These are phyloP conservation scores for Salvelinus sp. DNA, from an alignment of 2,113 vertebrate genomes.

Conservation along the genomic window DNA sequence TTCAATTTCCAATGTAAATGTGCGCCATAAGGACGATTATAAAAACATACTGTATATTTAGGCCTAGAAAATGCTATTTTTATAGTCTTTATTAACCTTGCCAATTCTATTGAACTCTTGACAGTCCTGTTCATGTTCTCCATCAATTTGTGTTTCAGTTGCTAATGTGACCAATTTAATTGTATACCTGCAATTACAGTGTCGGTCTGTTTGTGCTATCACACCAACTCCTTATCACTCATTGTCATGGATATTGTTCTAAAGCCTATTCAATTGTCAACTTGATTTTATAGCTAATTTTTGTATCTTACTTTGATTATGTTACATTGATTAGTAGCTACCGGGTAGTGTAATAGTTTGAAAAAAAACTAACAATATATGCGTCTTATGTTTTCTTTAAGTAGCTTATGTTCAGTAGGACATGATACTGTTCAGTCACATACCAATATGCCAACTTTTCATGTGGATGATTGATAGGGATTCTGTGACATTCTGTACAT, in stretches of 20 bases:
- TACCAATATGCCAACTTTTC: conserved; percentile 58
- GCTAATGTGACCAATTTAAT: no score
- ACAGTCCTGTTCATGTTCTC: background rate
- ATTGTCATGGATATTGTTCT: no score
- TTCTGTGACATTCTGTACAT: conserved; percentile 71
- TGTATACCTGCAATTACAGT: no score
- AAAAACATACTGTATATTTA: conserved; percentile 47
- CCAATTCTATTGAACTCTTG: background rate
- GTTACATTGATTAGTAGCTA: conserved; percentile 42
- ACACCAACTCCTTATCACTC: no score
- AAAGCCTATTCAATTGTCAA: no score
- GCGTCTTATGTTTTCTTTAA: no score
- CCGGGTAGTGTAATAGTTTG: no score
- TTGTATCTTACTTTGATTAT: conserved; percentile 52
- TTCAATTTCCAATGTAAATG: conserved; percentile 69
- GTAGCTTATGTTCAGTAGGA: no score
- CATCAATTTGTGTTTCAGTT: background rate
- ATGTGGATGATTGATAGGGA: conserved; percentile 70
- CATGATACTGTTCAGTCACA: conserved; percentile 66
- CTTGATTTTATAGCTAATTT: background rate
- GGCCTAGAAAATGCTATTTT: background rate
- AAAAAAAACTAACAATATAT: no score
- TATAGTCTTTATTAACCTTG: conserved; percentile 7
- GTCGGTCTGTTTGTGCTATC: no score
- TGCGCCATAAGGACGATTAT: conserved; percentile 65